Evolutionary conservation across 2,113 vertebrate species (phyloP).

Genomic region (Siphamia tubifer): DNA sequence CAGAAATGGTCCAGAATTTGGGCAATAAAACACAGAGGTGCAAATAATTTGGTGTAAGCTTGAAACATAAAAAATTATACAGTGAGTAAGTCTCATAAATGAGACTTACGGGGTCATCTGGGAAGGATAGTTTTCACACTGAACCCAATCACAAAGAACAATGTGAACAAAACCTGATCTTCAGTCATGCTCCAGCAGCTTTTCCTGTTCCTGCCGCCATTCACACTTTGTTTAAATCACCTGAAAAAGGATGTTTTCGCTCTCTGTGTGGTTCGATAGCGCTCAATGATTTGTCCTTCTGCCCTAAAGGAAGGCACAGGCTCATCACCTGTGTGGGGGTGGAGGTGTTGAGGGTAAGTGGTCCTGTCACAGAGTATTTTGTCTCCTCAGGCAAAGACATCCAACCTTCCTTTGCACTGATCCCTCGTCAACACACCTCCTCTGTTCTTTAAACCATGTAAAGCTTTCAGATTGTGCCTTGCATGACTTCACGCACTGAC

Average conservation of each 20-base stretch:
- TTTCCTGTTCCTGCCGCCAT: conserved; percentile 54
- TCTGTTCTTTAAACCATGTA: conserved; percentile 34
- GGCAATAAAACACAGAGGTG: no score
- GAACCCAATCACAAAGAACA: conserved; percentile 14
- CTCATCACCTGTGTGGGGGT: conserved; percentile 34
- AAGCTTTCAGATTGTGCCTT: conserved; percentile 48
- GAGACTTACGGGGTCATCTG: no score
- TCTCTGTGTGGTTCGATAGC: conserved; percentile 16
- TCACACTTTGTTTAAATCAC: conserved; percentile 10
- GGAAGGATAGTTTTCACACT: conserved; percentile 37
- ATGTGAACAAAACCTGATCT: conserved; percentile 28
- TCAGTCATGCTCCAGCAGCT: conserved; percentile 12
- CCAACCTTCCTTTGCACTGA: conserved; percentile 40
- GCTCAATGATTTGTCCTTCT: conserved; percentile 22
- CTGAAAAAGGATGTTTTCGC: conserved; percentile 35
- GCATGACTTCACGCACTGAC: conserved; percentile 18
- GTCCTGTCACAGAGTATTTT: conserved; percentile 56
- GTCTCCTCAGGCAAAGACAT: conserved; percentile 49
- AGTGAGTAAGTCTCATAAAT: no score
- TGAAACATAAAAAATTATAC: no score
- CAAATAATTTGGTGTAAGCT: no score
- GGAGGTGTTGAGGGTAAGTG: conserved; percentile 61
- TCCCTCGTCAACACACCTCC: conserved; percentile 53
- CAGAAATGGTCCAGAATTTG: no score
- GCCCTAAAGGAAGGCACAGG: conserved; percentile 30